These are phyloP conservation scores for Morelia viridis DNA, from an alignment of 2,797 vertebrate species.

Conservation along the genomic window DNA sequence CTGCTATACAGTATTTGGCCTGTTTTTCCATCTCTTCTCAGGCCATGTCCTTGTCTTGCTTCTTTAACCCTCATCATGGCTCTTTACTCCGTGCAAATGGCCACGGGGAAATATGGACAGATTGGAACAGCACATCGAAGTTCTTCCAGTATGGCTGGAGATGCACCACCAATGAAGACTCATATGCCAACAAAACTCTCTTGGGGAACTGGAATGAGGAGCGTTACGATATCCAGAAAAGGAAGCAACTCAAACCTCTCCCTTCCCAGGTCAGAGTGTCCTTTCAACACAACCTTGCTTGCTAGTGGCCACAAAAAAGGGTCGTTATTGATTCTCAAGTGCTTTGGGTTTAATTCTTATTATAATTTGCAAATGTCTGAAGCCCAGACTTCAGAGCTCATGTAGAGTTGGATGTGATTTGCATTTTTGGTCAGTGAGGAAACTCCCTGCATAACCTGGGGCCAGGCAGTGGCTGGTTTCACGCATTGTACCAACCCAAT, in stretches of 20 bases:
- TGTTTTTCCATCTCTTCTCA: slow-evolving; percentile 33
- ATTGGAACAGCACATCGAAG: slow-evolving; percentile 56
- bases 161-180: slow-evolving; percentile 66
- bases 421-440: not conserved
- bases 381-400: not conserved
- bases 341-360: not conserved
- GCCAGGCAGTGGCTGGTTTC: not conserved
- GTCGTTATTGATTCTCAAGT: not conserved
- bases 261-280: slow-evolving; percentile 62
- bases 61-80: slow-evolving; percentile 49
- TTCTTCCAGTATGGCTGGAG: slow-evolving; percentile 72
- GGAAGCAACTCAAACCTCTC: slow-evolving; percentile 59
- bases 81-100: slow-evolving; percentile 59
- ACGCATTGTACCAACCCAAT: not conserved
- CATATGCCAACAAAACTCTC: slow-evolving; percentile 58
- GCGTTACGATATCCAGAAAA: slow-evolving; percentile 52
- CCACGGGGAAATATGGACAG: slow-evolving; percentile 64
- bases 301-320: accelerated
- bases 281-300: too few relatives aligned
- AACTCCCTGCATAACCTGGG: not conserved
- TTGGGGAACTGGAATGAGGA: slow-evolving; percentile 73
- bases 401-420: not conserved
- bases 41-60: slow-evolving; percentile 44
- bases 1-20: not conserved
- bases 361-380: not conserved